These are phyloP conservation scores for Aphaenogaster ashmeadi DNA, from an alignment of 1,140 invertebrate species.

Conservation along the genomic window DNA sequence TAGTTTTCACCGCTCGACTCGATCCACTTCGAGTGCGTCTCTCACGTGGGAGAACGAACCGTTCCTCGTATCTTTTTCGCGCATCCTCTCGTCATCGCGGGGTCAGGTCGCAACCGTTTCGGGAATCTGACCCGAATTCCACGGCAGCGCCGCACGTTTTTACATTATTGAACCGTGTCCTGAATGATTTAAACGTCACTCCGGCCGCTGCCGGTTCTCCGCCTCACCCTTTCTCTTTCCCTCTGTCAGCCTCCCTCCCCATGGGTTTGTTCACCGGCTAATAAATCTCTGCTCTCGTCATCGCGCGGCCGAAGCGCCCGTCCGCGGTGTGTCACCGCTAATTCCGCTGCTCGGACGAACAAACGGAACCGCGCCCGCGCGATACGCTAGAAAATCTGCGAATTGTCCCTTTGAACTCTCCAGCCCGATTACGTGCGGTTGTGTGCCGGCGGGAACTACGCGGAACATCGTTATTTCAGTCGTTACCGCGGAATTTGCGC, in stretches of 20 bases:
- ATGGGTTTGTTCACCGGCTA: constrained; percentile 62
- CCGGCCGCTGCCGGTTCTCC: constrained; percentile 30
- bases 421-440: constrained; percentile 42
- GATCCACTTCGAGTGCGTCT: not conserved
- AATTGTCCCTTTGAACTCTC: constrained; percentile 54
- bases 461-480: constrained; percentile 41
- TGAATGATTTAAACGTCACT: constrained; percentile 74
- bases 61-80: constrained; percentile 3
- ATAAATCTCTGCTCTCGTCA: constrained; percentile 67
- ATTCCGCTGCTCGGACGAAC: constrained; percentile 68
- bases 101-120: constrained; percentile 71
- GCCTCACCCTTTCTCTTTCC: constrained; percentile 46
- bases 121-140: constrained; percentile 73
- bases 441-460: constrained; percentile 21
- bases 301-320: constrained; percentile 61
- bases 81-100: not conserved
- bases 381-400: constrained; percentile 57
- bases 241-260: constrained; percentile 27
- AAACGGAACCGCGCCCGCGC: constrained; percentile 53
- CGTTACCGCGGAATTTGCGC: constrained; percentile 31
- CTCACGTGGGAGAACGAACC: not conserved
- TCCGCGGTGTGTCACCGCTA: constrained; percentile 69
- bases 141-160: constrained; percentile 59
- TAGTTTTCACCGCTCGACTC: not conserved
- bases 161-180: constrained; percentile 71